These are phyloP conservation scores for Elymnias hypermnestra DNA, from an alignment of 1,140 invertebrate genomes.

Conservation along the genomic window DNA sequence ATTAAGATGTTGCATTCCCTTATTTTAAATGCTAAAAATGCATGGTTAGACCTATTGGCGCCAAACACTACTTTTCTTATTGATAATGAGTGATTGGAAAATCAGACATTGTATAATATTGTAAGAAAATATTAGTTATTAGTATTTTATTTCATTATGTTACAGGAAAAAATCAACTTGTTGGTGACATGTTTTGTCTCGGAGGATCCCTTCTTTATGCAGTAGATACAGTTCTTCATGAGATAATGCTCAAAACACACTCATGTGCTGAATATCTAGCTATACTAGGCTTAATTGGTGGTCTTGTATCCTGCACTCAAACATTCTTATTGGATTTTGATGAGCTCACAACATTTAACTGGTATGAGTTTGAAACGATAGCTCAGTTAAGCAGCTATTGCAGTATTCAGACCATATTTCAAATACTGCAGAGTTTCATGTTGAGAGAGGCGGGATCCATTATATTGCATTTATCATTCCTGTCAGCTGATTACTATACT, in stretches of 20 bases:
- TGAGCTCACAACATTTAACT: slow-evolving; percentile 78
- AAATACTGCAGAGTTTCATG: slow-evolving; percentile 85
- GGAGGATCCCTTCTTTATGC: slow-evolving; percentile 89
- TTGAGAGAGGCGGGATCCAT: slow-evolving; percentile 88
- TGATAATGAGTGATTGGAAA: no score
- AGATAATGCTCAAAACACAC: slow-evolving; percentile 88
- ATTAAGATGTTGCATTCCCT: no score
- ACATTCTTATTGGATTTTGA: slow-evolving; percentile 75
- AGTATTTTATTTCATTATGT: slow-evolving; percentile 25
- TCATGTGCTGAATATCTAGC: slow-evolving; percentile 90
- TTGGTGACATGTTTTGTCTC: slow-evolving; percentile 90
- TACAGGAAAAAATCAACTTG: slow-evolving; percentile 85
- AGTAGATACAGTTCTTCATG: slow-evolving; percentile 88
- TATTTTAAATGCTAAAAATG: no score
- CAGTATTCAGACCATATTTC: slow-evolving; percentile 83
- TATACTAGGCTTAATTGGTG: slow-evolving; percentile 89
- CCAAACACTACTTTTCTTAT: no score
- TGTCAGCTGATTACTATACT: slow-evolving; percentile 92
- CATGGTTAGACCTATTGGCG: no score
- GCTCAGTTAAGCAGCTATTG: slow-evolving; percentile 62
- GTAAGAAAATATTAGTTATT: slow-evolving; percentile 11
- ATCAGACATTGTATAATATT: background rate
- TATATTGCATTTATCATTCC: slow-evolving; percentile 87
- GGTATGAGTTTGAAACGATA: slow-evolving; percentile 69
- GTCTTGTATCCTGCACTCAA: slow-evolving; percentile 86